Evolutionary conservation across 2,113 vertebrate species (phyloP).

Genomic region (Esox niger): DNA sequence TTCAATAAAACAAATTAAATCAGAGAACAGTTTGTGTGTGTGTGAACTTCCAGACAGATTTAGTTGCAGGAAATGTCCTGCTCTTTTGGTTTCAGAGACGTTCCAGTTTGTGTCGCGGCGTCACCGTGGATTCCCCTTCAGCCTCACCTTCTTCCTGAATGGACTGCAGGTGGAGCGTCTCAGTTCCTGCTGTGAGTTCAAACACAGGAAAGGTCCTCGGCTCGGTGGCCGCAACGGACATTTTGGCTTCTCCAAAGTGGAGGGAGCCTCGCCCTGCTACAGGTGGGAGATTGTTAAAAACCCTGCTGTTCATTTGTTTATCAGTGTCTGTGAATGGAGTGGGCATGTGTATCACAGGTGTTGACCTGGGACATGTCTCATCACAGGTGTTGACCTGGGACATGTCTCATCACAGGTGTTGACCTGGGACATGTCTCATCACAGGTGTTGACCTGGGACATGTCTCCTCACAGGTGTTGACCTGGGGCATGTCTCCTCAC

Average conservation of each 20-base stretch:
- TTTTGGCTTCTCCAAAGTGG: constrained; percentile 80
- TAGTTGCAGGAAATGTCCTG: background rate
- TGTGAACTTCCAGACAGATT: no score
- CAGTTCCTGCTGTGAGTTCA: constrained; percentile 97
- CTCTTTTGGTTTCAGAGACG: constrained; percentile 70
- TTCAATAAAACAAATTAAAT: no score
- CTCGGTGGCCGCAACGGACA: constrained; percentile 80
- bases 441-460: no score
- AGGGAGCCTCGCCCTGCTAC: constrained; percentile 90
- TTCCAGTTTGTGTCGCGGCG: constrained; percentile 88
- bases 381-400: background rate
- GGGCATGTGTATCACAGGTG: background rate
- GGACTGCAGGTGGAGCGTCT: constrained; percentile 87
- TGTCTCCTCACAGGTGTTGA: no score
- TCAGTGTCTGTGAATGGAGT: background rate
- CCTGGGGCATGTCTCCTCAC: no score
- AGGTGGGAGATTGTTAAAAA: constrained; percentile 69
- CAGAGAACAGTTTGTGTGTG: no score
- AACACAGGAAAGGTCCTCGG: constrained; percentile 75
- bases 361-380: background rate
- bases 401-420: background rate
- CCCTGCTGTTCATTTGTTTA: background rate
- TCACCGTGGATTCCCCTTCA: constrained; percentile 92
- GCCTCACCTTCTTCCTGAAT: constrained; percentile 91
- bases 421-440: no score